Evolutionary conservation across 2,888 invertebrate genomes (phyloP), one percentile per base, ranked within the genome.

Genomic region (Archaeoteleia sp.): DNA sequence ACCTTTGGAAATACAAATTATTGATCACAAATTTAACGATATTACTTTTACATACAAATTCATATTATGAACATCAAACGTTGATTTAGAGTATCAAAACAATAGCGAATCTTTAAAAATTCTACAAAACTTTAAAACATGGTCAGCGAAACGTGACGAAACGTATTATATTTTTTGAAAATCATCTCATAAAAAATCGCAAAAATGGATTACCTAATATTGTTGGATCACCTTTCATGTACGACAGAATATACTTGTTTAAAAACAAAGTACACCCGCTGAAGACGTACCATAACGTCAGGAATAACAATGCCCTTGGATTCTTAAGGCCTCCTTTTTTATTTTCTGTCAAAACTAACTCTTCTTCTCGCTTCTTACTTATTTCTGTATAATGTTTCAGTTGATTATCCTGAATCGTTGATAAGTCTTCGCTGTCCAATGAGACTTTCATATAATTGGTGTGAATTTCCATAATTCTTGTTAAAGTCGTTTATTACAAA

Each of bases 201-300:
- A 51, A 37, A 65, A 55, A 14, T 15, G 14, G 23, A 49, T 51
- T 86, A 92, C 93, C 92, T 80, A 93, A 84, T 62, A 93, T 86
- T 49, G 91, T 91, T 10, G 93, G 91, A 85, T 93, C 91, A 39
- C 92, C 92, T 82, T 90, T 88, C 80, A 92, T 87, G 74, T 90
- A 91, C 0, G 91, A 89, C 61, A 93, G 85, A 77, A 93, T 92
- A 80, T 92, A 92, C 81, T 93, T 93, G 85, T 93, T 93, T 62
- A 92, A 86, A 83, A 93, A 93, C 45, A 93, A 86, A 1, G 93
- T 93, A 80, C 91, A 91, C 5, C 91, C 92, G 82, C 92, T 92
- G 82, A 93, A 93, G 78, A 93, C 87, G 79, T 93, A 93, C 93
- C 93, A 93, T 65, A 92, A 82, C 43, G 90, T 81, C 32, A 91